Conservation (phyloP, 2,888 invertebrate genomes). For the Pyrrhopygopsis socrates region DNA sequence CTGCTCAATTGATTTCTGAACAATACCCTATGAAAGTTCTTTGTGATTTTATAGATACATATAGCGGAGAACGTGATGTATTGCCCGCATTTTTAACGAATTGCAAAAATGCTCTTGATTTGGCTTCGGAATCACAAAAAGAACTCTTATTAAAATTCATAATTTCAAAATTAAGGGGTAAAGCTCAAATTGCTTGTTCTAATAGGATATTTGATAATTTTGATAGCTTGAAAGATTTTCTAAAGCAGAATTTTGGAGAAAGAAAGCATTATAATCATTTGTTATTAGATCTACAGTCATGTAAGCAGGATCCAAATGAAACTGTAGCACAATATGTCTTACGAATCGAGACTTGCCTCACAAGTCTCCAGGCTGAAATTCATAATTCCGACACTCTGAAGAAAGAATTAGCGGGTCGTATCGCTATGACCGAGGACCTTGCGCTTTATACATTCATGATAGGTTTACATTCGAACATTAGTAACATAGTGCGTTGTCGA, state of each 20-base stretch:
- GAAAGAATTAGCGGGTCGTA: conserved; percentile 2
- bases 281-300: conserved; percentile 42
- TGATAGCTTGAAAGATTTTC: conserved; percentile 46
- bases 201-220: conserved; percentile 52
- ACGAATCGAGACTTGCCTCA: conserved; percentile 17
- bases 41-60: conserved; percentile 39
- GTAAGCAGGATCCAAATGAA: conserved; percentile 30
- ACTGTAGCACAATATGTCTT: conserved; percentile 34
- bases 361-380: background rate
- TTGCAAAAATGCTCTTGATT: conserved; percentile 52
- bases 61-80: conserved; percentile 29
- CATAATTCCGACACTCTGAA: background rate
- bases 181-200: conserved; percentile 55
- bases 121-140: conserved; percentile 40
- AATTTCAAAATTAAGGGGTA: conserved; percentile 55
- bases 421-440: conserved; percentile 51
- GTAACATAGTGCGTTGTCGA: background rate
- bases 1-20: background rate
- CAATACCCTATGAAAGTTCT: background rate
- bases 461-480: conserved; percentile 30
- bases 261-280: conserved; percentile 53
- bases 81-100: conserved; percentile 59
- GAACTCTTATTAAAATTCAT: conserved; percentile 55
- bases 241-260: conserved; percentile 56
- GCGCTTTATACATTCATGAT: conserved; percentile 55